Conservation (phyloP, 2,888 invertebrate species). For the Cetonia aurata region DNA sequence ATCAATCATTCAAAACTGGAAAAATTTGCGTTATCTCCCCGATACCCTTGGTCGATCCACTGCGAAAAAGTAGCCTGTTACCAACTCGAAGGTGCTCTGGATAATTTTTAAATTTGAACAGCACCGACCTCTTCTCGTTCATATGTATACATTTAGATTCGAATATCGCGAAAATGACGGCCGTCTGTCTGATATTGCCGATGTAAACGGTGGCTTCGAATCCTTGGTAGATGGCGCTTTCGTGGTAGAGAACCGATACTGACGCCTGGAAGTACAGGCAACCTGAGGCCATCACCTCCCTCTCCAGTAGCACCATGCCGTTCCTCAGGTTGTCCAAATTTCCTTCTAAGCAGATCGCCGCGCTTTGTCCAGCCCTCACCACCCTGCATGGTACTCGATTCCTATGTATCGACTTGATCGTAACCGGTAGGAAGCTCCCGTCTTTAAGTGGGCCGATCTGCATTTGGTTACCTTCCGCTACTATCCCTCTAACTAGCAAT, state of each 20-base stretch:
- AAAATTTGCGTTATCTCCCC: slow-evolving; percentile 86
- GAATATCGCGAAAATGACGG: slow-evolving; percentile 85
- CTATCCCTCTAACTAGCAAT: slow-evolving; percentile 84
- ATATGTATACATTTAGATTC: slow-evolving; percentile 78
- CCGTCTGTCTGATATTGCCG: slow-evolving; percentile 95
- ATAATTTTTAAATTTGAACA: slow-evolving; percentile 89
- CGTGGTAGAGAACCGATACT: slow-evolving; percentile 89
- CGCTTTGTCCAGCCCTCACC: slow-evolving; percentile 92
- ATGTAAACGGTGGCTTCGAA: slow-evolving; percentile 96
- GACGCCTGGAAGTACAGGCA: slow-evolving; percentile 77
- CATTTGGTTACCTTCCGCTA: slow-evolving; percentile 86
- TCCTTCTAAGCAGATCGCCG: slow-evolving; percentile 82
- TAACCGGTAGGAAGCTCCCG: slow-evolving; percentile 83
- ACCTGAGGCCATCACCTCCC: slow-evolving; percentile 65
- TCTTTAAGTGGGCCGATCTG: slow-evolving; percentile 82
- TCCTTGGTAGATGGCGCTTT: slow-evolving; percentile 84
- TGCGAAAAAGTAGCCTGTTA: slow-evolving; percentile 84
- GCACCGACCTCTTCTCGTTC: slow-evolving; percentile 87
- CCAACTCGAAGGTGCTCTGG: slow-evolving; percentile 89
- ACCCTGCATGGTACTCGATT: slow-evolving; percentile 91
- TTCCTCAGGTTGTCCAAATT: slow-evolving; percentile 75
- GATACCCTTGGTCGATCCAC: slow-evolving; percentile 87
- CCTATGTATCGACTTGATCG: slow-evolving; percentile 88
- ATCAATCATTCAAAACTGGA: slow-evolving; percentile 61
- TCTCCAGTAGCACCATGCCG: slow-evolving; percentile 86